Conservation (phyloP, 2,888 invertebrate genomes). For the Amphimallon solstitiale region DNA sequence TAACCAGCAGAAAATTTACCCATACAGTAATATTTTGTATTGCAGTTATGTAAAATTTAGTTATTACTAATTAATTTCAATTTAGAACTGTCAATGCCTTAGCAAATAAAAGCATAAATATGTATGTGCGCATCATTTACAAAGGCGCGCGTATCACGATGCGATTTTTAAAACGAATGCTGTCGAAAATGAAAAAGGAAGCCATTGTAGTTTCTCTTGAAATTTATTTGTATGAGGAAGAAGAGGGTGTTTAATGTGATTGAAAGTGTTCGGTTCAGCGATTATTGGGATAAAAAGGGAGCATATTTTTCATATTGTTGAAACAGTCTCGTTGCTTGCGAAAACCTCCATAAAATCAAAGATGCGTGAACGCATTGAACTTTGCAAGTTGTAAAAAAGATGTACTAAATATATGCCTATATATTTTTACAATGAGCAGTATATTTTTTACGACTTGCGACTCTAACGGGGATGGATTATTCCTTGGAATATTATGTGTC, state of each 20-base stretch:
- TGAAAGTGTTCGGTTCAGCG: conserved; percentile 37
- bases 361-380: conserved; percentile 38
- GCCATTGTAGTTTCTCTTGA: conserved; percentile 24
- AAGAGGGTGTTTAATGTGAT: conserved; percentile 32
- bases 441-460: conserved; percentile 28
- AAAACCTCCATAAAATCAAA: conserved; percentile 38
- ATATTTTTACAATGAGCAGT: conserved; percentile 32
- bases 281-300: conserved; percentile 30
- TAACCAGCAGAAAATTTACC: too few species aligned
- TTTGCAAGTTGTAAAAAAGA: conserved; percentile 24
- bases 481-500: conserved; percentile 3
- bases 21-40: too few species aligned
- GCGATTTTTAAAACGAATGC: conserved; percentile 10
- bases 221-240: conserved; percentile 19
- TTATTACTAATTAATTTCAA: too few species aligned
- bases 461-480: conserved; percentile 24
- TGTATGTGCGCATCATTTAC: too few species aligned
- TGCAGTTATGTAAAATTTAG: too few species aligned
- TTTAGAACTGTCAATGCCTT: too few species aligned
- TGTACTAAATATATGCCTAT: conserved; percentile 23
- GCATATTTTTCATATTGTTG: conserved; percentile 33
- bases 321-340: conserved; percentile 25
- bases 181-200: conserved; percentile 5
- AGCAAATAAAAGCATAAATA: too few species aligned
- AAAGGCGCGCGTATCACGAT: too few species aligned